Conservation (phyloP, 2,888 invertebrate species). For the Pristionchus mayeri region DNA sequence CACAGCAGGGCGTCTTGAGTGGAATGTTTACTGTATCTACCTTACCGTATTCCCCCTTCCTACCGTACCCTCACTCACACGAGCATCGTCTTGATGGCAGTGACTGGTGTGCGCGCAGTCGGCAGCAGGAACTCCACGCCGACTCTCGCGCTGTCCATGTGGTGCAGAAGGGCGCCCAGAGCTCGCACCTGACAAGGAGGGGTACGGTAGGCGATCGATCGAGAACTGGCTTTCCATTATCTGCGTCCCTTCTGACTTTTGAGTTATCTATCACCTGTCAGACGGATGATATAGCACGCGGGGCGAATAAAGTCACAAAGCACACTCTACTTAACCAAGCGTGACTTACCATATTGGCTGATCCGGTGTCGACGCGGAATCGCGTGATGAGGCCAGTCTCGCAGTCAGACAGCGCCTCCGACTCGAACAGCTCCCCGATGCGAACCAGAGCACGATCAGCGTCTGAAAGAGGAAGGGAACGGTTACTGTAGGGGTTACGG, state of each 20-base stretch:
- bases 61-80: constrained; percentile 44
- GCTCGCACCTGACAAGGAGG: constrained; percentile 61
- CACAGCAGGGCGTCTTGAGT: too few relatives aligned
- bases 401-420: constrained; percentile 51
- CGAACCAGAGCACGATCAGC: constrained; percentile 55
- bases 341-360: constrained; percentile 60
- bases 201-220: neutral
- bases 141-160: constrained; percentile 67
- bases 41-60: neutral
- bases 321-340: too few relatives aligned
- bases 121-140: constrained; percentile 70
- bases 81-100: constrained; percentile 58
- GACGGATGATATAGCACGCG: too few relatives aligned
- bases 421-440: constrained; percentile 54
- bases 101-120: constrained; percentile 61
- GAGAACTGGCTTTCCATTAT: neutral
- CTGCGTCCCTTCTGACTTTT: neutral
- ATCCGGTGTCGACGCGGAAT: constrained; percentile 60
- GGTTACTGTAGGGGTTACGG: neutral
- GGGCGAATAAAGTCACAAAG: too few relatives aligned
- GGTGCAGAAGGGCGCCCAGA: constrained; percentile 70
- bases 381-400: constrained; percentile 55
- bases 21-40: neutral
- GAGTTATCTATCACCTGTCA: neutral
- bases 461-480: constrained; percentile 50